Percentiles rank a stretch among this genome's conserved stretches.
Conservation (phyloP, 2,113 vertebrate species). For the Gnathonemus echidnorhynchus region DNA sequence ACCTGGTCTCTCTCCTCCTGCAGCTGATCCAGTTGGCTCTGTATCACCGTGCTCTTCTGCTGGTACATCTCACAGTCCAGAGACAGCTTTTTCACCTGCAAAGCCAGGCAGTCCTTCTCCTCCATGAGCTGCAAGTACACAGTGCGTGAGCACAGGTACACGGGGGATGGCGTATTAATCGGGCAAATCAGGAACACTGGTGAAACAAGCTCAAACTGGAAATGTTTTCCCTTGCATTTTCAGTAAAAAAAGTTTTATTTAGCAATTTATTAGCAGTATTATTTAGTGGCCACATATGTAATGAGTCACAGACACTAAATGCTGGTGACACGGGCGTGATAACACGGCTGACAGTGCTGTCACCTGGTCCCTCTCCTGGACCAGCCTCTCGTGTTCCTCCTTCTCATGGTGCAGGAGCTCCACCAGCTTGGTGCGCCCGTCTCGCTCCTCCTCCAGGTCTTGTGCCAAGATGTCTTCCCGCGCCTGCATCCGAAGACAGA, state of each 20-base stretch:
- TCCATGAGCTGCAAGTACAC: constrained; percentile 57
- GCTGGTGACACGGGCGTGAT: too few relatives aligned
- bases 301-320: background rate
- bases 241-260: background rate
- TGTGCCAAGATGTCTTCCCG: constrained; percentile 62
- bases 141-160: background rate
- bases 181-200: background rate
- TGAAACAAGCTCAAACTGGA: background rate
- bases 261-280: background rate
- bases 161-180: background rate
- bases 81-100: constrained; percentile 66
- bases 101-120: constrained; percentile 65
- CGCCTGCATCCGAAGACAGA: constrained; percentile 34
- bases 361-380: constrained; percentile 54
- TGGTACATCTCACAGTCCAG: constrained; percentile 71
- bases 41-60: constrained; percentile 65
- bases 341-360: background rate
- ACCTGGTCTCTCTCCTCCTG: constrained; percentile 77
- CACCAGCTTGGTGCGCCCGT: constrained; percentile 54
- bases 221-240: background rate
- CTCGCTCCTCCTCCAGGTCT: constrained; percentile 53
- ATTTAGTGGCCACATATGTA: background rate
- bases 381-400: constrained; percentile 36
- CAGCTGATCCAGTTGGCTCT: constrained; percentile 68
- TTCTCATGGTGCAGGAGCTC: constrained; percentile 49